phyloP scores from a whole-genome alignment of 2,113 vertebrate species.

The Oenanthe melanoleuca region DNA sequence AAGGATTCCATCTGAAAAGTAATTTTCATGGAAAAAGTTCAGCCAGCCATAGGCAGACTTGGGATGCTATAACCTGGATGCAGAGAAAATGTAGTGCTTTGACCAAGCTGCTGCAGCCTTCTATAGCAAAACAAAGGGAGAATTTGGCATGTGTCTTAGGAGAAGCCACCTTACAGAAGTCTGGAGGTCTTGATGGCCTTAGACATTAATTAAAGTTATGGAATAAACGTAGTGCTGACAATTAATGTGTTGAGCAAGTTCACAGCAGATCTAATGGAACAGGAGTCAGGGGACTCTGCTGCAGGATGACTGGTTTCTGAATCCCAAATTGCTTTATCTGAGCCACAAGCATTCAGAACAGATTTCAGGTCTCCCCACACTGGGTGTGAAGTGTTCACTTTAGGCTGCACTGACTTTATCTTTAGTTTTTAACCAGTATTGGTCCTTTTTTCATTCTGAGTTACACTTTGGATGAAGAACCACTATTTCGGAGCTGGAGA shows the following conservation, averaged over 20 bases:
- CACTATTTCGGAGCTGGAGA: background rate
- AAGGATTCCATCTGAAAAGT: background rate
- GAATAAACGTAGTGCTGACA: background rate
- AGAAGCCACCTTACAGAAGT: background rate
- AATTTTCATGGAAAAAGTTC: background rate
- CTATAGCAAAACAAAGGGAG: background rate
- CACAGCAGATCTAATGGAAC: background rate
- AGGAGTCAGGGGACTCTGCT: background rate
- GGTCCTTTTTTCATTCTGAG: background rate
- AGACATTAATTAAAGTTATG: background rate
- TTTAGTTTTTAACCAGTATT: background rate
- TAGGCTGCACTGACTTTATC: background rate
- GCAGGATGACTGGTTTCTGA: background rate
- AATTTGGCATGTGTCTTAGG: background rate
- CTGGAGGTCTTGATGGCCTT: background rate
- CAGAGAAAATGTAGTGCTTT: background rate
- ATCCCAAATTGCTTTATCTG: background rate
- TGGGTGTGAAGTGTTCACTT: background rate
- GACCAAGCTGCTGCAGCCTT: background rate
- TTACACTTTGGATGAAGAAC: background rate
- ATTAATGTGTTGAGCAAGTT: background rate
- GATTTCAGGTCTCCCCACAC: rapidly evolving
- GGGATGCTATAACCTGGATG: background rate
- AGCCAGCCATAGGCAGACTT: background rate
- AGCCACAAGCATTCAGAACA: background rate